Percentiles rank a stretch among this genome's conserved stretches.
Conservation (phyloP, 2,113 vertebrate genomes). For the Scartelaos histophorus region DNA sequence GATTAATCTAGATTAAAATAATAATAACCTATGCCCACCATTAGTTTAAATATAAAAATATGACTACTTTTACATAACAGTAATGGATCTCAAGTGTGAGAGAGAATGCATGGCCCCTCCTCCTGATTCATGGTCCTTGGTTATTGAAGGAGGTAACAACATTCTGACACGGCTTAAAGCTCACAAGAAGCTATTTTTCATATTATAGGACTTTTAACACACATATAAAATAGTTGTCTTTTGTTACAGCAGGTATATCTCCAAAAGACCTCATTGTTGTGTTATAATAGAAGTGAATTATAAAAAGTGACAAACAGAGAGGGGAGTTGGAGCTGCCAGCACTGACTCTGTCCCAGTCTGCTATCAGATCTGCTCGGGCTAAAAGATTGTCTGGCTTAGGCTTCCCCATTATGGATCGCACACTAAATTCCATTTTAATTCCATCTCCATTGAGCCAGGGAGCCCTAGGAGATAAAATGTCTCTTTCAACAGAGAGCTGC, state of each 20-base stretch:
- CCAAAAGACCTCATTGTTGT: slow-evolving; percentile 26
- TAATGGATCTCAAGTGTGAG: no score
- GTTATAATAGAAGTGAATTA: slow-evolving; percentile 12
- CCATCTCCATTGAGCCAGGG: slow-evolving; percentile 21
- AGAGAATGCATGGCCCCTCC: no score
- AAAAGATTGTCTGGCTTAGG: slow-evolving; percentile 32
- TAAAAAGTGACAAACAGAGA: slow-evolving; percentile 25
- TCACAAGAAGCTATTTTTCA: no score
- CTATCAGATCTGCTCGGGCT: slow-evolving; percentile 12
- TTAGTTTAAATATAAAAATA: no score
- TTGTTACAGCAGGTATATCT: slow-evolving; percentile 1
- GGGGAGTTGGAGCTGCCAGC: slow-evolving; percentile 8
- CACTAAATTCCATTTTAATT: slow-evolving; percentile 52
- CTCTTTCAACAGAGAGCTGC: slow-evolving; percentile 18
- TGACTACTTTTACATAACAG: no score
- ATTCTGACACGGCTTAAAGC: no score
- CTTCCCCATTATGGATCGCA: slow-evolving; percentile 29
- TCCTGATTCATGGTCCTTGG: neutral
- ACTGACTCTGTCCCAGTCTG: slow-evolving; percentile 19
- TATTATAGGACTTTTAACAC: neutral
- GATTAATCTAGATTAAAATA: no score
- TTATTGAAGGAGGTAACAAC: neutral
- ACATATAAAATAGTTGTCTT: neutral
- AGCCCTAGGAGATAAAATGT: slow-evolving; percentile 30
- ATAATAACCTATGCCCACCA: no score